Conservation (phyloP, 2,113 vertebrate genomes). For the Eurypyga helias region DNA sequence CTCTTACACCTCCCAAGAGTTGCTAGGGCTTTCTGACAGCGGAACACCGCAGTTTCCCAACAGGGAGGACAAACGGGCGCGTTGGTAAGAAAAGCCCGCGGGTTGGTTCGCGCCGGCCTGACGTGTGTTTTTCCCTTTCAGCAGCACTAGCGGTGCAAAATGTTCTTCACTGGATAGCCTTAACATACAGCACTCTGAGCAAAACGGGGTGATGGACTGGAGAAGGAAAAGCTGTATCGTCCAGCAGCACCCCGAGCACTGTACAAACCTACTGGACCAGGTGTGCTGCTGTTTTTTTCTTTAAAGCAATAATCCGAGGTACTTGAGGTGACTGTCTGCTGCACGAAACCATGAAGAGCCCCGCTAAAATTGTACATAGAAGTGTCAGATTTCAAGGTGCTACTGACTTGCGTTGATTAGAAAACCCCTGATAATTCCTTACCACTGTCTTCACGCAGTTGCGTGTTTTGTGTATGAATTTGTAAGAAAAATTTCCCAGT, state of each 20-base stretch:
- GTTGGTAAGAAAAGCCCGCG: not conserved
- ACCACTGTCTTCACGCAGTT: not conserved
- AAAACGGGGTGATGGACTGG: constrained; percentile 85
- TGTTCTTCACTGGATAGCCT: constrained; percentile 79
- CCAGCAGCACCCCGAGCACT: constrained; percentile 77
- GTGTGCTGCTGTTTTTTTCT: constrained; percentile 51
- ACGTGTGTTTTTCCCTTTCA: not conserved
- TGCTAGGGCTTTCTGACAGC: not conserved
- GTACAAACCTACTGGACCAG: constrained; percentile 77
- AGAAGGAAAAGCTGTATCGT: constrained; percentile 77
- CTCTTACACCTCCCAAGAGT: not conserved
- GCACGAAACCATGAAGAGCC: not conserved
- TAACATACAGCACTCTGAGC: constrained; percentile 75
- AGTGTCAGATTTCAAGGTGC: not conserved
- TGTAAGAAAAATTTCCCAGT: not conserved
- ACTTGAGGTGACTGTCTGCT: not conserved
- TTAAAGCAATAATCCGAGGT: not conserved
- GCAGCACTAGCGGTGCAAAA: constrained; percentile 74
- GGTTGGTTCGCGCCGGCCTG: not conserved
- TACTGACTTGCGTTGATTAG: not conserved
- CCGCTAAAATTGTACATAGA: not conserved
- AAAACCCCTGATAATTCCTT: not conserved
- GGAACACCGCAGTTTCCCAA: not conserved
- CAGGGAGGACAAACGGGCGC: not conserved
- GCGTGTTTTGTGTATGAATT: not conserved